These are phyloP conservation scores for Lithophane socia DNA, from an alignment of 2,888 invertebrate genomes.

Conservation along the genomic window DNA sequence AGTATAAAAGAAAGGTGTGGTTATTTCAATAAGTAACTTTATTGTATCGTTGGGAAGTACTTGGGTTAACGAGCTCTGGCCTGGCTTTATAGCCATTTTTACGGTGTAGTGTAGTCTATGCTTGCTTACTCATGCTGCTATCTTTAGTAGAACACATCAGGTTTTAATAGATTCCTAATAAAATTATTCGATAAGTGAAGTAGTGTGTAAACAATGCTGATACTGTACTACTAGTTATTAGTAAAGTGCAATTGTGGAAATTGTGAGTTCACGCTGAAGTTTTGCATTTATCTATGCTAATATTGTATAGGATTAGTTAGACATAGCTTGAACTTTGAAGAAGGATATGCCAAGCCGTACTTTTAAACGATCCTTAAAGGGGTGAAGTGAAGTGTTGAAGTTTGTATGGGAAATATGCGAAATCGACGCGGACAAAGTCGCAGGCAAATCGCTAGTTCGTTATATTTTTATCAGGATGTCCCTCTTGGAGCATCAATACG, in stretches of 20 bases:
- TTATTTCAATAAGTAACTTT: constrained; percentile 84
- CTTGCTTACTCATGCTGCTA: constrained; percentile 71
- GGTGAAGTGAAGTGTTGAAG: neutral
- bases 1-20: constrained; percentile 74
- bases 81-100: constrained; percentile 79
- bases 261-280: constrained; percentile 1
- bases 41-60: constrained; percentile 81
- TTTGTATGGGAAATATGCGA: neutral
- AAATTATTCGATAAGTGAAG: constrained; percentile 53
- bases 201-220: constrained; percentile 43
- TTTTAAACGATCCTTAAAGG: neutral
- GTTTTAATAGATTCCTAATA: constrained; percentile 64
- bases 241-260: neutral
- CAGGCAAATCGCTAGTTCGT: neutral
- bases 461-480: constrained; percentile 21
- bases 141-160: constrained; percentile 66
- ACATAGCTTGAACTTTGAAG: neutral
- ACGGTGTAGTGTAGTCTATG: constrained; percentile 72
- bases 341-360: too few relatives aligned
- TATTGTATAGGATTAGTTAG: neutral
- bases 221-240: constrained; percentile 2
- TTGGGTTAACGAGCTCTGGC: constrained; percentile 79
- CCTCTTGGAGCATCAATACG: neutral
- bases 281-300: neutral
- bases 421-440: neutral